A percentile compares a stretch with the other conserved stretches of the same genome.
These are phyloP conservation scores for Eumacrocentrus americanus DNA, from an alignment of 2,888 invertebrate genomes.

Conservation along the genomic window DNA sequence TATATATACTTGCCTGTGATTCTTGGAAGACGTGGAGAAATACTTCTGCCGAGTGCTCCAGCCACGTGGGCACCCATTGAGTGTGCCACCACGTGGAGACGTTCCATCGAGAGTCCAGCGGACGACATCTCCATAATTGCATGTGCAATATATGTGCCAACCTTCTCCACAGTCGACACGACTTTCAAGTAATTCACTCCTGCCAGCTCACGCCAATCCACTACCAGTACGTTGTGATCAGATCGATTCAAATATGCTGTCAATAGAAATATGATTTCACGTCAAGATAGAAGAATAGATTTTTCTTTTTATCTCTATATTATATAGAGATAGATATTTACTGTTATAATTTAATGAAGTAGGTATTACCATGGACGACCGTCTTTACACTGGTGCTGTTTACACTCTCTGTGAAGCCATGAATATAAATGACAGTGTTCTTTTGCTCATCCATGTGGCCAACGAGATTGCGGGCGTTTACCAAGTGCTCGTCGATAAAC, in stretches of 20 bases:
- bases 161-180: slow-evolving; percentile 35
- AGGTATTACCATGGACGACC: slow-evolving; percentile 54
- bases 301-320: neutral
- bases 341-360: too few species aligned
- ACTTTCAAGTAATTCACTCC: slow-evolving; percentile 56
- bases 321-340: neutral
- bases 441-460: slow-evolving; percentile 36
- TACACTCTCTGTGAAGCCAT: slow-evolving; percentile 61
- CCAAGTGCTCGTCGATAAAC: slow-evolving; percentile 33
- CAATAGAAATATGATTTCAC: slow-evolving; percentile 15
- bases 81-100: slow-evolving; percentile 48
- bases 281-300: neutral
- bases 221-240: slow-evolving; percentile 59
- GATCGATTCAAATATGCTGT: slow-evolving; percentile 57
- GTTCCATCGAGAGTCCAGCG: slow-evolving; percentile 35
- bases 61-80: slow-evolving; percentile 53
- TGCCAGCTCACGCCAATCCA: slow-evolving; percentile 63
- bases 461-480: slow-evolving; percentile 30
- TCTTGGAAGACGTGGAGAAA: slow-evolving; percentile 38
- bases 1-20: slow-evolving; percentile 44
- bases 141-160: slow-evolving; percentile 41
- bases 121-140: slow-evolving; percentile 41
- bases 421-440: slow-evolving; percentile 59
- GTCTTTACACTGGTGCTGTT: slow-evolving; percentile 55
- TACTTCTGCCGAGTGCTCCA: slow-evolving; percentile 39